Percentiles rank a stretch among this genome's conserved stretches.
Evolutionary conservation across 2,888 invertebrate genomes (phyloP).

Genomic region (Andrena fulva): DNA sequence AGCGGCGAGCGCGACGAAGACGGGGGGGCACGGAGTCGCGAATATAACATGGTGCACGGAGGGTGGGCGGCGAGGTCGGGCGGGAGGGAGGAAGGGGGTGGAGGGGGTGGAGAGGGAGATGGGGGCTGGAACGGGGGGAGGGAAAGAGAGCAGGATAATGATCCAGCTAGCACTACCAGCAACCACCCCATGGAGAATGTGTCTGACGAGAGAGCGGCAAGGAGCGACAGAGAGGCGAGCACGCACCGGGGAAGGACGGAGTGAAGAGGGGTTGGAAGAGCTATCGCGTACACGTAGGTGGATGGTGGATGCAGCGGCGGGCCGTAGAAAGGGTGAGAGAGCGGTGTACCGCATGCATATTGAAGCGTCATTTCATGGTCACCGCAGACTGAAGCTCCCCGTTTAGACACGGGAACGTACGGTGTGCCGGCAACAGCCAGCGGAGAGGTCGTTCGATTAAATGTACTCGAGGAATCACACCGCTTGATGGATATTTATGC

Average conservation of each 20-base stretch:
- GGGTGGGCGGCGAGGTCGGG: not conserved
- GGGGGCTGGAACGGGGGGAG: constrained; percentile 25
- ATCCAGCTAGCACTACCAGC: constrained; percentile 66
- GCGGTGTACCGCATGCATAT: constrained; percentile 77
- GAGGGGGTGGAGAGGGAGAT: not conserved
- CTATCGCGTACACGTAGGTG: constrained; percentile 55
- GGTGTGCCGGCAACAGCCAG: constrained; percentile 47
- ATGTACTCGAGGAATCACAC: constrained; percentile 46
- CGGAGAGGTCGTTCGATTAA: constrained; percentile 48
- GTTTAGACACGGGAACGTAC: constrained; percentile 50
- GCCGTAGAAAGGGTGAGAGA: constrained; percentile 66
- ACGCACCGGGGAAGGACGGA: constrained; percentile 14
- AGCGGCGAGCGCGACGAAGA: constrained; percentile 12
- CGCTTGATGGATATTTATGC: constrained; percentile 41
- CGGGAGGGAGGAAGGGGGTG: not conserved
- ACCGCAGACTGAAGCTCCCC: constrained; percentile 70
- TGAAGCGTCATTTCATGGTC: constrained; percentile 81
- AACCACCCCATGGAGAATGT: constrained; percentile 62
- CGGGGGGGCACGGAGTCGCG: constrained; percentile 9
- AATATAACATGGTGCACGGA: constrained; percentile 1
- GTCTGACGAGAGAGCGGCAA: constrained; percentile 48
- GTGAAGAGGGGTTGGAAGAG: constrained; percentile 16
- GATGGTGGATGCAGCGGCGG: constrained; percentile 48
- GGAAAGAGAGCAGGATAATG: constrained; percentile 68
- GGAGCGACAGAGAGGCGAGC: constrained; percentile 13